These are phyloP conservation scores for Crematogaster levior DNA, from an alignment of 2,888 invertebrate species.

Conservation along the genomic window DNA sequence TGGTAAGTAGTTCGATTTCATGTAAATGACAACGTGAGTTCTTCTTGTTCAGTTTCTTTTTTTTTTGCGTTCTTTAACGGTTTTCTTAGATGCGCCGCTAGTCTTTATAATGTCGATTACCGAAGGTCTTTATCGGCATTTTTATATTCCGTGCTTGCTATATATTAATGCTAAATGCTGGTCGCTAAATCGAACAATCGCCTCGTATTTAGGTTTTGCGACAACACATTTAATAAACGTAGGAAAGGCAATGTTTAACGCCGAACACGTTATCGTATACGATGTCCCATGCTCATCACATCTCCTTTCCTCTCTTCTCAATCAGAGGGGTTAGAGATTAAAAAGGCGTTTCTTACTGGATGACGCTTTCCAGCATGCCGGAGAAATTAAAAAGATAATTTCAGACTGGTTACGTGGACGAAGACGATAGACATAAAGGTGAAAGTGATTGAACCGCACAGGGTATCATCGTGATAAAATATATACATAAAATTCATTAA, in stretches of 20 bases:
- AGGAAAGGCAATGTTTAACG: background rate
- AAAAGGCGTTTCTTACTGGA: constrained; percentile 24
- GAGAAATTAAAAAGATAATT: constrained; percentile 35
- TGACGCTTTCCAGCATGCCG: constrained; percentile 7
- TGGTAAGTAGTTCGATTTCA: constrained; percentile 55
- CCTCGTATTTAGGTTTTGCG: constrained; percentile 2
- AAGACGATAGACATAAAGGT: constrained; percentile 24
- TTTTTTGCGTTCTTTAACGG: background rate
- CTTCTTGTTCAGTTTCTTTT: background rate
- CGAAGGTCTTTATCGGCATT: background rate
- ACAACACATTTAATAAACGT: constrained; percentile 18
- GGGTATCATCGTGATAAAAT: constrained; percentile 15
- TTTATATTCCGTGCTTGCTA: background rate
- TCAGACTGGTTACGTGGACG: constrained; percentile 20
- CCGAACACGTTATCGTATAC: background rate
- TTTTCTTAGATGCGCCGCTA: background rate
- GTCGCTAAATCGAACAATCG: background rate
- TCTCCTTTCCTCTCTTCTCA: background rate
- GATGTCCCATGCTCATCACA: constrained; percentile 1
- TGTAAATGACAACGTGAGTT: constrained; percentile 30
- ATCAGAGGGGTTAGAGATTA: background rate
- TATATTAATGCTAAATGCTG: background rate
- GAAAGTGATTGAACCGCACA: constrained; percentile 2
- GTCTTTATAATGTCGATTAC: background rate
- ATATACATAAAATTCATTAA: background rate